Conservation (phyloP, 1,140 invertebrate species). For the Metaphire vulgaris region DNA sequence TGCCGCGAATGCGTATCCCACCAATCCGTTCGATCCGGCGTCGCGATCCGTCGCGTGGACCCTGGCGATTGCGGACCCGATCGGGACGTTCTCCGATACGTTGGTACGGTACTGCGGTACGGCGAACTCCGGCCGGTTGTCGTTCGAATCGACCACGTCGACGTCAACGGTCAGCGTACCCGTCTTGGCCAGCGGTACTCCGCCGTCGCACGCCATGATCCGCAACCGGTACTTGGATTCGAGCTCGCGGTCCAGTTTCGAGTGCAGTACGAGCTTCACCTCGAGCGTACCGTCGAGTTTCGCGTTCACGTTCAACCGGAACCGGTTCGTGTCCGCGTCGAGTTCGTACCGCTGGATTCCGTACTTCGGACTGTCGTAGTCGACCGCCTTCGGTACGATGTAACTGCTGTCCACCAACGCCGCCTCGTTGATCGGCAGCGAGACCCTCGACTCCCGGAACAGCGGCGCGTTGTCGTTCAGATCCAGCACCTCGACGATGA, state of each 20-base stretch:
- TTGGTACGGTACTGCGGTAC: conserved; percentile 15
- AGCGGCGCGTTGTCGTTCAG: conserved; percentile 43
- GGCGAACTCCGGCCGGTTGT: conserved; percentile 57
- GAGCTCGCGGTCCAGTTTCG: conserved; percentile 72
- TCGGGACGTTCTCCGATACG: conserved; percentile 21
- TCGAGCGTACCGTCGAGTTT: conserved; percentile 16
- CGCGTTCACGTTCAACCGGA: not conserved
- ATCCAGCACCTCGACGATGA: conserved; percentile 55
- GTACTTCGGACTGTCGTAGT: conserved; percentile 78
- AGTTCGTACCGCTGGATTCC: conserved; percentile 82
- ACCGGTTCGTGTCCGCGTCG: not conserved
- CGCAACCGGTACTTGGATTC: conserved; percentile 68
- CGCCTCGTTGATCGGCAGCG: conserved; percentile 83
- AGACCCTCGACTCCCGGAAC: conserved; percentile 57
- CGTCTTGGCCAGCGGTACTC: conserved; percentile 71
- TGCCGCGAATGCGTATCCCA: conserved; percentile 57
- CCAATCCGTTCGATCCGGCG: conserved; percentile 54
- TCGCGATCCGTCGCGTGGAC: conserved; percentile 10
- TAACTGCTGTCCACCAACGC: conserved; percentile 55
- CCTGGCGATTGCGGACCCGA: conserved; percentile 63
- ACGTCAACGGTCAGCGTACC: conserved; percentile 75
- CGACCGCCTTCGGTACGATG: conserved; percentile 63
- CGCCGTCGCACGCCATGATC: conserved; percentile 81
- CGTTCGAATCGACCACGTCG: conserved; percentile 75
- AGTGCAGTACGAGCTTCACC: conserved; percentile 46